Conservation (phyloP, 1,140 invertebrate genomes). For the Orussus abietinus region DNA sequence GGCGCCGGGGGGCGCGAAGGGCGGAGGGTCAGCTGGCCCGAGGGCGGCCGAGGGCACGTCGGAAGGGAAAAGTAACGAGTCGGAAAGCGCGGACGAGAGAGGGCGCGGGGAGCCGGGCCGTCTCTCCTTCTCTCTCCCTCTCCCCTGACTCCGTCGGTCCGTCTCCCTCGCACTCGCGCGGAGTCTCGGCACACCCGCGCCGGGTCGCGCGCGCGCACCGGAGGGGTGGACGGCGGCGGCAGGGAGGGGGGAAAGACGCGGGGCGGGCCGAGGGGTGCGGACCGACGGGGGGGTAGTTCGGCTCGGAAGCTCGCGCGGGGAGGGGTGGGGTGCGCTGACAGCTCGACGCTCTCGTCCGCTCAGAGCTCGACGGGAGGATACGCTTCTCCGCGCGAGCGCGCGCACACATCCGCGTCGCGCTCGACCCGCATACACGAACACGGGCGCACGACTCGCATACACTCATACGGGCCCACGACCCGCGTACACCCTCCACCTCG, state of each 20-base stretch:
- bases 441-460: constrained; percentile 1
- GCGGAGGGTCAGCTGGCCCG: constrained; percentile 12
- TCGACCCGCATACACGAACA: constrained; percentile 8
- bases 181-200: not conserved
- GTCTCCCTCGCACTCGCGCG: constrained; percentile 1
- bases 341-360: constrained; percentile 50
- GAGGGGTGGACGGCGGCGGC: constrained; percentile 8
- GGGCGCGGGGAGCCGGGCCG: not conserved
- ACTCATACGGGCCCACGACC: not conserved
- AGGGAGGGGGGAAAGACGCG: constrained; percentile 3
- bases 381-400: constrained; percentile 39
- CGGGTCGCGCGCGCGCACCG: not conserved
- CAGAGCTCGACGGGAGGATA: constrained; percentile 49
- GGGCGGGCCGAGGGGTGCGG: constrained; percentile 10
- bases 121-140: constrained; percentile 7
- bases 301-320: constrained; percentile 25
- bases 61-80: no score
- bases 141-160: constrained; percentile 5
- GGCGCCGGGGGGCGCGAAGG: constrained; percentile 1
- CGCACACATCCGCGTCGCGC: constrained; percentile 16
- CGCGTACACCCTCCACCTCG: not conserved
- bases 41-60: constrained; percentile 11
- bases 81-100: not conserved
- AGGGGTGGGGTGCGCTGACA: constrained; percentile 52
- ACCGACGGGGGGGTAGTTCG: constrained; percentile 28